A percentile compares a stretch with the other conserved stretches of the same genome.
phyloP scores from a whole-genome alignment of 2,888 invertebrate species.

The Xylota segnis region DNA sequence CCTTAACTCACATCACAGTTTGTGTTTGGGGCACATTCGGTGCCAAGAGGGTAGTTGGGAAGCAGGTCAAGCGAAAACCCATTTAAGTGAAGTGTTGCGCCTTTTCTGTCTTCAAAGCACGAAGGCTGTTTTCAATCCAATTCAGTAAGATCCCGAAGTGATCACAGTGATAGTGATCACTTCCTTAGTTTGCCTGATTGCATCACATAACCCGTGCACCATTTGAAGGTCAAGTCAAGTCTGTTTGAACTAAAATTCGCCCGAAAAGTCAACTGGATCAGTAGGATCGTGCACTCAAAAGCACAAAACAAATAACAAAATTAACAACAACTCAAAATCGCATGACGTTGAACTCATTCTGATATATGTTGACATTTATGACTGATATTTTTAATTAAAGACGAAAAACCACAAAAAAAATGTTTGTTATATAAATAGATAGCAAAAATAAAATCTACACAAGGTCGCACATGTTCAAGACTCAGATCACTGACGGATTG shows the following conservation, averaged over 20 bases:
- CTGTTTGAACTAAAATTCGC: neutral
- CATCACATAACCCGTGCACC: neutral
- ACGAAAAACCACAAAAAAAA: neutral
- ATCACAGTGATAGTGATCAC: too few relatives aligned
- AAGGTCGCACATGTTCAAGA: conserved; percentile 40
- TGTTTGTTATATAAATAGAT: conserved; percentile 4
- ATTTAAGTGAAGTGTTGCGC: too few relatives aligned
- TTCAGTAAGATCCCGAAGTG: too few relatives aligned
- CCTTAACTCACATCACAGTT: too few relatives aligned
- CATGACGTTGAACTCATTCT: conserved; percentile 33
- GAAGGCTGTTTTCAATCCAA: too few relatives aligned
- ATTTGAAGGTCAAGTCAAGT: neutral
- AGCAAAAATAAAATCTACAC: conserved; percentile 7
- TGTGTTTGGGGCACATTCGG: too few relatives aligned
- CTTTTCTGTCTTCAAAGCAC: too few relatives aligned
- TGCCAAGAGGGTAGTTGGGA: too few relatives aligned
- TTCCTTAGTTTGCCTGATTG: neutral
- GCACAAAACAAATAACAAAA: neutral
- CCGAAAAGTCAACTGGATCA: conserved; percentile 4
- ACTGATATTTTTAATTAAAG: conserved; percentile 23
- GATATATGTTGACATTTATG: conserved; percentile 53
- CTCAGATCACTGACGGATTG: conserved; percentile 34
- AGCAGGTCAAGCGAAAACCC: too few relatives aligned
- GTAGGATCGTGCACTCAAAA: neutral
- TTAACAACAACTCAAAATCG: neutral